Evolutionary conservation across 2,113 vertebrate genomes (phyloP), one percentile per base, ranked within the genome.

Genomic region (Sinocyclocheilus grahami): DNA sequence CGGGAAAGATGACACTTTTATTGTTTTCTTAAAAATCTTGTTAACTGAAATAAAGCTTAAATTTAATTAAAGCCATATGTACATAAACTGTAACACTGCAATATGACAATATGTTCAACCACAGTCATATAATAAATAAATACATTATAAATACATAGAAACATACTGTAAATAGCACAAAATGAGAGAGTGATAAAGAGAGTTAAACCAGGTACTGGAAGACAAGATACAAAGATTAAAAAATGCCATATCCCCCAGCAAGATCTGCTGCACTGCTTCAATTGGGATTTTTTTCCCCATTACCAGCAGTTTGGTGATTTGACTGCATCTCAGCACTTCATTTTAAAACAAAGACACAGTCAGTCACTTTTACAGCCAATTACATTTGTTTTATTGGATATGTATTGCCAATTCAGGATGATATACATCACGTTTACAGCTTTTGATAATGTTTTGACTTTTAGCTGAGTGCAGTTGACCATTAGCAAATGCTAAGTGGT

Each of bases 341-440:
- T 82, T 82, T 69, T 46, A 33, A 82, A 71, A 71, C 62, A 82
- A 82, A 82, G 46, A 71, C 42, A 51, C 46, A 82, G 24, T 71
- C 80, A 82, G 63, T 82, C 81, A 82, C 81, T 55, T 82, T 71
- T 71, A 82, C 63, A 82, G 81, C 63, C 65, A 69, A 82, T 82
- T 71, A 71, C 42, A 82, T 53, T 53, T n/a, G 81, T 55, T 82
- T 71, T 37, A 82, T 67, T 71, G 63, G 27, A 53, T 82, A 71
- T 82, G 53, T 71, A 71, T 27, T 71, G 63, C 27, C 81, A 71
- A 71, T 82, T 69, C 81, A 10, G 81, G 12, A 53, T 82, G 27
- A 69, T 53, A 53, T 71, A 53, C 63, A 33, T 37, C 63, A 53
- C 18, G 3, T 71, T 71, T 82, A 53, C 11, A 37, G 81, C 27